Evolutionary conservation across 1,140 invertebrate genomes (phyloP).

Genomic region (Helicoverpa armigera): DNA sequence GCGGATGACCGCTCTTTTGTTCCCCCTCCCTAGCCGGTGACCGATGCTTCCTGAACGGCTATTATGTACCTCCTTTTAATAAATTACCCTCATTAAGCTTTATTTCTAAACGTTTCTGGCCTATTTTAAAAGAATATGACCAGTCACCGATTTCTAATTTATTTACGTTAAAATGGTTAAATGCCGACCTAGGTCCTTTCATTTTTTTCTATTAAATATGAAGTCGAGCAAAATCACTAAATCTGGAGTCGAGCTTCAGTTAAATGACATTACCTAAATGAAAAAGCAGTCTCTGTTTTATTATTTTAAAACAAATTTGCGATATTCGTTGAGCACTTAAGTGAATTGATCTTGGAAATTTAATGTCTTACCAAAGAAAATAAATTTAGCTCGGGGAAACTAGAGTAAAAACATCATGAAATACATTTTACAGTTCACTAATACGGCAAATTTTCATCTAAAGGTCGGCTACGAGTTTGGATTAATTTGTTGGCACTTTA

Average conservation of each 20-base stretch:
- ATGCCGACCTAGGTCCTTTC: background rate
- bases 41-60: conserved; percentile 20
- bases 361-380: conserved; percentile 8
- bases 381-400: background rate
- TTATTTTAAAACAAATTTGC: conserved; percentile 5
- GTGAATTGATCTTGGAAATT: conserved; percentile 22
- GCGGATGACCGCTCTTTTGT: conserved; percentile 54
- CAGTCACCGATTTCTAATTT: conserved; percentile 37
- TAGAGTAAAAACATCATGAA: background rate
- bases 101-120: conserved; percentile 24
- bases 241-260: background rate
- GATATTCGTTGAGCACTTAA: conserved; percentile 12
- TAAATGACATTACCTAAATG: background rate
- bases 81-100: conserved; percentile 24
- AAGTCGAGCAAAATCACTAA: too few relatives aligned
- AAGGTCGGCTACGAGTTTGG: conserved; percentile 14
- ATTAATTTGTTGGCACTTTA: conserved; percentile 45
- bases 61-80: conserved; percentile 30
- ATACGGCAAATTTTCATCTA: conserved; percentile 2
- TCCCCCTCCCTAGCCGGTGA: conserved; percentile 30
- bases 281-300: background rate
- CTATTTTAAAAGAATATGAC: conserved; percentile 36
- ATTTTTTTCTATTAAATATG: background rate
- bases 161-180: conserved; percentile 18
- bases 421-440: background rate